phyloP scores from a whole-genome alignment of 1,140 invertebrate species.

The Macrostomum lignano region DNA sequence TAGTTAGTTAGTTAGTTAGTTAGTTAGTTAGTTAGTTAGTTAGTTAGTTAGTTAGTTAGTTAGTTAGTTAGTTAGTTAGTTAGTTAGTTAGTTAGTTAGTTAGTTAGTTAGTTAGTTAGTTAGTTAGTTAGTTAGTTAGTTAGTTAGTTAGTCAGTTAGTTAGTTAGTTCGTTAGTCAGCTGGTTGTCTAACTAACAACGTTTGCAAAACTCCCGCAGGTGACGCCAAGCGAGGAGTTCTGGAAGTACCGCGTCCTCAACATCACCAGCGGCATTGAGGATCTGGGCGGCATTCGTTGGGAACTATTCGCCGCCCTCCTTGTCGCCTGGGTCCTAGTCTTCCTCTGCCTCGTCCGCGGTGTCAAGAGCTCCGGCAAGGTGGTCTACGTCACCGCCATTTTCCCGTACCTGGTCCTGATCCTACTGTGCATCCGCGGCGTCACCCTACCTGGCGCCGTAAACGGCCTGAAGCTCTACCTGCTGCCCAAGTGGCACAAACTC shows the following conservation, averaged over 20 bases:
- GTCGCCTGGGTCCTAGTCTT: conserved; percentile 52
- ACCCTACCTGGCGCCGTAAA: neutral
- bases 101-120: too few species aligned
- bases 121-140: too few species aligned
- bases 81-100: too few species aligned
- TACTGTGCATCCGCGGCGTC: neutral
- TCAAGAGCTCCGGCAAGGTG: conserved; percentile 2
- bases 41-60: too few species aligned
- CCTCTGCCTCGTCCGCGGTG: conserved; percentile 35
- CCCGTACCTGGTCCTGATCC: neutral
- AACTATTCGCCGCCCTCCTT: conserved; percentile 38
- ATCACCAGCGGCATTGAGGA: conserved; percentile 44
- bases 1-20: too few species aligned
- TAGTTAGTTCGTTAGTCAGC: too few species aligned
- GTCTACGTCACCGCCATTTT: conserved; percentile 3
- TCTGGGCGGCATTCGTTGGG: conserved; percentile 40
- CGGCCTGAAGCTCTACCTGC: conserved; percentile 3
- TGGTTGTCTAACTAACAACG: neutral
- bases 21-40: too few species aligned
- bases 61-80: too few species aligned
- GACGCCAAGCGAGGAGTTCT: conserved; percentile 17
- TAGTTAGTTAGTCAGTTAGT: too few species aligned
- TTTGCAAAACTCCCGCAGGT: conserved; percentile 2
- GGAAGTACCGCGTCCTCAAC: conserved; percentile 35
- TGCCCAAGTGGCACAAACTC: neutral